Evolutionary conservation across 2,888 invertebrate species (phyloP).

Genomic region (Mimas tiliae): DNA sequence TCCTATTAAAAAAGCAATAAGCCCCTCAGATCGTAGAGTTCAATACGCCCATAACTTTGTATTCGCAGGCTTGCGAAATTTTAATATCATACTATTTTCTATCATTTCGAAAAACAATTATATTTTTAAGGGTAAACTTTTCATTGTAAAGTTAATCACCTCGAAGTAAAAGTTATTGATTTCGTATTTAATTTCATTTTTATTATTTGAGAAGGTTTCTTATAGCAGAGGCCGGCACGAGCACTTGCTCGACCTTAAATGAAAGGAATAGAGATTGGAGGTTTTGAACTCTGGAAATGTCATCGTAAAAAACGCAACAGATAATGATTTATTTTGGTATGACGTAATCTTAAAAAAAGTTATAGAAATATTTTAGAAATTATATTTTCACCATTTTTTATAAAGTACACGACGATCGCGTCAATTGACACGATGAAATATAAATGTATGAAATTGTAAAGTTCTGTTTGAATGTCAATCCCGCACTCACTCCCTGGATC

Average conservation of each 20-base stretch:
- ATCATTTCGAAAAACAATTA: conserved; percentile 15
- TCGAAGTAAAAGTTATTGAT: background rate
- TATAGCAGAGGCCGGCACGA: no score
- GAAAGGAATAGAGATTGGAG: no score
- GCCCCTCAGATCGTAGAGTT: background rate
- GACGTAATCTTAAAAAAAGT: no score
- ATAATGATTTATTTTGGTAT: no score
- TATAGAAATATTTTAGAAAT: no score
- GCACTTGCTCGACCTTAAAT: no score
- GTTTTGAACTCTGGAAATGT: no score
- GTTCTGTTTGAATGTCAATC: conserved; percentile 47
- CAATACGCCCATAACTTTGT: background rate
- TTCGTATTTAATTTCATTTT: background rate
- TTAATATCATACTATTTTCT: background rate
- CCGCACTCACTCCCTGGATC: conserved; percentile 44
- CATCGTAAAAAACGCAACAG: no score
- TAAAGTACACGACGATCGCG: background rate
- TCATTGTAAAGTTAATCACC: conserved; percentile 11
- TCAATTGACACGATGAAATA: conserved; percentile 51
- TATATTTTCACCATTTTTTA: no score
- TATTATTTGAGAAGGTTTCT: no score
- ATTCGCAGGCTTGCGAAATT: background rate
- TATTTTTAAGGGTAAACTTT: conserved; percentile 8
- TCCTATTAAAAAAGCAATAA: background rate
- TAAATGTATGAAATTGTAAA: conserved; percentile 59